These are phyloP conservation scores for Echinops telfairi DNA, from an alignment of 2,113 vertebrate species.

Conservation along the genomic window DNA sequence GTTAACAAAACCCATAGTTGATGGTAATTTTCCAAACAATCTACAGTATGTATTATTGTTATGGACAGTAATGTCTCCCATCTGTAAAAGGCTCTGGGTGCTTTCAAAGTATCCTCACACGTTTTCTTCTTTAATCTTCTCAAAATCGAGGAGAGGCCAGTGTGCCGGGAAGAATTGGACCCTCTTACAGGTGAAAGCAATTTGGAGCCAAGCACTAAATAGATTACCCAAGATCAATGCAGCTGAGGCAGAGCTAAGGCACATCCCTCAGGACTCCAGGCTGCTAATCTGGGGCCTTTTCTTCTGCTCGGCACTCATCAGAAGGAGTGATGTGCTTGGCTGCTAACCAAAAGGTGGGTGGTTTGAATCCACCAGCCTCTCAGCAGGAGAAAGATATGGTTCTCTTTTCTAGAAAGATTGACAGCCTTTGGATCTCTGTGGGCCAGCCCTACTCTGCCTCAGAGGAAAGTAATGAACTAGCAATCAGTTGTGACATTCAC, in stretches of 20 bases:
- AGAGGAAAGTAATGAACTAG: not conserved
- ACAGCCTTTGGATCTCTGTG: not conserved
- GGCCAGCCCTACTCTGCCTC: not conserved
- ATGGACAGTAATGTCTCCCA: not conserved
- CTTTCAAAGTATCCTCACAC: not conserved
- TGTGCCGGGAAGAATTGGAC: rapidly evolving
- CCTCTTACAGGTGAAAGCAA: not conserved
- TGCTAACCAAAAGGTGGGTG: not conserved
- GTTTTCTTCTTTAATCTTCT: slow-evolving; percentile 20
- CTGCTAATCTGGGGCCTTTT: not conserved
- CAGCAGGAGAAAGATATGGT: not conserved
- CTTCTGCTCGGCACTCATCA: not conserved
- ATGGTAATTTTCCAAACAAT: not conserved
- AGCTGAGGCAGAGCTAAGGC: not conserved
- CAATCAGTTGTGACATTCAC: not conserved
- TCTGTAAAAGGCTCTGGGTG: not conserved
- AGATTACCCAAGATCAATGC: not conserved
- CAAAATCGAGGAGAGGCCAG: not conserved
- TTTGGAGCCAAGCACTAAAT: not conserved
- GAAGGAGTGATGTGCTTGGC: not conserved
- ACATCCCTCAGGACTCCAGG: not conserved
- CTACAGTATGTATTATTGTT: not conserved
- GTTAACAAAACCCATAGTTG: not conserved
- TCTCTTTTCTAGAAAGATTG: not conserved
- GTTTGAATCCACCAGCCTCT: not conserved